Conservation (phyloP, 2,113 vertebrate genomes). For the Bos javanicus region DNA sequence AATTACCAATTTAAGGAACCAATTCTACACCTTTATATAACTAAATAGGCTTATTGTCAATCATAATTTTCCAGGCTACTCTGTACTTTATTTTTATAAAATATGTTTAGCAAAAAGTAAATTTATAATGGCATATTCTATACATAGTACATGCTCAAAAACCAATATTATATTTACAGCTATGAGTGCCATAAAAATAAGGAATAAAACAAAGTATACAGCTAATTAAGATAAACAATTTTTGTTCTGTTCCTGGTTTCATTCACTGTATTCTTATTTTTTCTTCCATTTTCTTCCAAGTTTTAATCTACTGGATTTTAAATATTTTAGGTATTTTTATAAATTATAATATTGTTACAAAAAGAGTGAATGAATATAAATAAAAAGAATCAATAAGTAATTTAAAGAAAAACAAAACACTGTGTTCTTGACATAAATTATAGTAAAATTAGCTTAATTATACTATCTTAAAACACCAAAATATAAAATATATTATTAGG, state of each 20-base stretch:
- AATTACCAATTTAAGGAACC: background rate
- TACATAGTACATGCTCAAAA: background rate
- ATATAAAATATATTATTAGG: background rate
- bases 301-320: background rate
- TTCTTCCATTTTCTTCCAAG: background rate
- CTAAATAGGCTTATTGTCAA: background rate
- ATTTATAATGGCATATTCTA: background rate
- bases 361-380: background rate
- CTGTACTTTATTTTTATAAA: background rate
- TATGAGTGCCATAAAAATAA: background rate
- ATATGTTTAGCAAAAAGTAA: background rate
- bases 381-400: background rate
- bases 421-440: background rate
- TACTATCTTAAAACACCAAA: background rate
- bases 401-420: conserved; percentile 4
- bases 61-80: background rate
- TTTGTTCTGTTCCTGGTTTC: background rate
- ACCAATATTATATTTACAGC: background rate
- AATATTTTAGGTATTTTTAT: background rate
- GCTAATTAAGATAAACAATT: background rate
- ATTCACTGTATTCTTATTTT: background rate
- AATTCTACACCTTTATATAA: background rate
- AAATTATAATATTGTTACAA: background rate
- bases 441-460: background rate
- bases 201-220: background rate